Evolutionary conservation across 2,113 vertebrate species (phyloP), one percentile per base, ranked within the genome.

Genomic region (Otis tarda): DNA sequence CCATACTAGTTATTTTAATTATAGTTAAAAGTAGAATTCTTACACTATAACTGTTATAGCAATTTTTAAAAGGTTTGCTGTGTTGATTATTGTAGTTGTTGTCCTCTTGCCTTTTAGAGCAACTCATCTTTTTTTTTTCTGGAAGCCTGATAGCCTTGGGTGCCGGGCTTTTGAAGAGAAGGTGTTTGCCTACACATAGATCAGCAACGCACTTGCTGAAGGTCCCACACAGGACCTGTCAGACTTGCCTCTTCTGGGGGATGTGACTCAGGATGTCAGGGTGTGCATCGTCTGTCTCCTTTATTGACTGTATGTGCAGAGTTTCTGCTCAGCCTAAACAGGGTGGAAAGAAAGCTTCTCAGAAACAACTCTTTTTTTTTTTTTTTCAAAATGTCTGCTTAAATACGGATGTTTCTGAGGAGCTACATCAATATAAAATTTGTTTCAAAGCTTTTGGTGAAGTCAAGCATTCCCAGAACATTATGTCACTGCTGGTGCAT

Each of bases 201-300:
- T 43, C 3, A 52, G 6, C 10, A 25, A 8, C 11, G 27, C 33
- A 25, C 0, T 0, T 52, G 49, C 30, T 1, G 0, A 65, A 89
- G 14, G 17, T 81, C 27, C 55, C 45, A 27, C 37, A 49, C 3
- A 28, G 30, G 31, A 22, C 1, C 0, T 21, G 27, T 71, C 30
- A 39, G 30, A 20, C 4, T 4, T 75, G 33, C 8, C 18, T 4
- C 7, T 56, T 70, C 52, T 31, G 20, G 9, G 83, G 7, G 9
- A 4, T 39, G 23, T 57, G 31, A 41, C 20, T 41, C 0, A 0
- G 25, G 6, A 23, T 73, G 18, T 45, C 39, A 37, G 39, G 49
- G 15, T 41, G 24, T 61, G 17, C 57, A 41, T 49, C 1, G 2
- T 43, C 7, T 1, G 0, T 25, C 21, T 57, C 9, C 49, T 69